A percentile compares a stretch with the other conserved stretches of the same genome.
phyloP scores from a whole-genome alignment of 2,888 invertebrate genomes.

The Polymixis flavicincta region DNA sequence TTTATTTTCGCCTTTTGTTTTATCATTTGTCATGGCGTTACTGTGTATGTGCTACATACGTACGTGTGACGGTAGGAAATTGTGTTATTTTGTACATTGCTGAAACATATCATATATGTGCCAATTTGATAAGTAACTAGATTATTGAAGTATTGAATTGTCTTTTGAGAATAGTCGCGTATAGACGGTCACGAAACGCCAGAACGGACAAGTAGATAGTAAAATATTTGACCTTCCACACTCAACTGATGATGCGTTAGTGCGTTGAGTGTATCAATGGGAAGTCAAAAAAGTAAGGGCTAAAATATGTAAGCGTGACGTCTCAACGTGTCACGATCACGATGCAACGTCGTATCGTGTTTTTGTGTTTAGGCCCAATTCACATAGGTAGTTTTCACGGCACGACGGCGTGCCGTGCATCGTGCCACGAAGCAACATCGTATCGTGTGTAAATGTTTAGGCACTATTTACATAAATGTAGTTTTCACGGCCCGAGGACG shows the following conservation, averaged over 20 bases:
- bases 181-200: not conserved
- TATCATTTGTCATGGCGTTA: constrained; percentile 54
- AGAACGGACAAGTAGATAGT: not conserved
- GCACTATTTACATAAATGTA: too few species aligned
- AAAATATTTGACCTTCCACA: not conserved
- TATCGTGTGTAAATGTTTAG: too few species aligned
- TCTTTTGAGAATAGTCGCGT: not conserved
- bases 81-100: constrained; percentile 1
- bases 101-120: not conserved
- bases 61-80: not conserved
- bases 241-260: not conserved
- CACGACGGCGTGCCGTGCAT: too few species aligned
- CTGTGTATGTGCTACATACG: constrained; percentile 5
- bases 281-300: not conserved
- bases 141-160: not conserved
- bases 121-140: not conserved
- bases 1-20: constrained; percentile 62
- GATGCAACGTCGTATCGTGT: too few species aligned
- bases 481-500: too few species aligned
- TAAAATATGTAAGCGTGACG: too few species aligned
- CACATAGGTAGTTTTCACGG: too few species aligned
- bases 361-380: too few species aligned
- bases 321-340: too few species aligned
- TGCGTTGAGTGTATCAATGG: not conserved
- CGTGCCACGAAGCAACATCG: too few species aligned